phyloP scores from a whole-genome alignment of 2,797 vertebrate genomes.

The Aldrovandia affinis region DNA sequence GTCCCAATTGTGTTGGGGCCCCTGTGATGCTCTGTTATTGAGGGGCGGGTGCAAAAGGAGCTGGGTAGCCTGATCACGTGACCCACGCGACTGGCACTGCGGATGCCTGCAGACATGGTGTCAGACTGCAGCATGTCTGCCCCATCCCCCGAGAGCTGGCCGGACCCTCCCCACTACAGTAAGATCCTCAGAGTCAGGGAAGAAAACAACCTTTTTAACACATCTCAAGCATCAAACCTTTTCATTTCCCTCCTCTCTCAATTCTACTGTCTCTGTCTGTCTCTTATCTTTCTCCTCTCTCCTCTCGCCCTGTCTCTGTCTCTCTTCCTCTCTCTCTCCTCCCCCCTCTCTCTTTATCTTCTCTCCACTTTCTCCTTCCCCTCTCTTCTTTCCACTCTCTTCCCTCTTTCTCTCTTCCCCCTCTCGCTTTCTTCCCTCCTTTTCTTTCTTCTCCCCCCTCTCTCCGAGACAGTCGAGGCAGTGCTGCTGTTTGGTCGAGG shows the following conservation, averaged over 20 bases:
- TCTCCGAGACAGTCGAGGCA: neutral
- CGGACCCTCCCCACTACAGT: neutral
- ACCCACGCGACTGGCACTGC: slow-evolving; percentile 31
- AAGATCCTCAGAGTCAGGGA: neutral
- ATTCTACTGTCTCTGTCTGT: neutral
- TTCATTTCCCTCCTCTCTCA: neutral
- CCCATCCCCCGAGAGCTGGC: neutral
- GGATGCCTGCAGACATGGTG: slow-evolving; percentile 36
- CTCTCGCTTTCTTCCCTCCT: neutral
- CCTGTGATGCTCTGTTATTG: neutral
- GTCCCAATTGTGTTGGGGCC: neutral
- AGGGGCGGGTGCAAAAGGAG: neutral
- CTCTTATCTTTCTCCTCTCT: slow-evolving; percentile 4
- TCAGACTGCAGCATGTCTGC: slow-evolving; percentile 9
- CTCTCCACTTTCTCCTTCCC: neutral
- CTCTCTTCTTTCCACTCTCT: neutral
- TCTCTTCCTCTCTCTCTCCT: slow-evolving; percentile 8
- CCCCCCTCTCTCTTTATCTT: neutral
- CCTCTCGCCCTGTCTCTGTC: neutral
- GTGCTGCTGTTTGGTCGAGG: neutral
- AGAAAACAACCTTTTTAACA: neutral
- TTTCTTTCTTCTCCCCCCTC: slow-evolving; percentile 6
- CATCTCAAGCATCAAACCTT: neutral
- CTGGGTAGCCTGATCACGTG: neutral
- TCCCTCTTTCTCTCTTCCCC: neutral